Evolutionary conservation across 2,888 invertebrate genomes (phyloP), one percentile per base, ranked within the genome.

Genomic region (Brenthis hecate): DNA sequence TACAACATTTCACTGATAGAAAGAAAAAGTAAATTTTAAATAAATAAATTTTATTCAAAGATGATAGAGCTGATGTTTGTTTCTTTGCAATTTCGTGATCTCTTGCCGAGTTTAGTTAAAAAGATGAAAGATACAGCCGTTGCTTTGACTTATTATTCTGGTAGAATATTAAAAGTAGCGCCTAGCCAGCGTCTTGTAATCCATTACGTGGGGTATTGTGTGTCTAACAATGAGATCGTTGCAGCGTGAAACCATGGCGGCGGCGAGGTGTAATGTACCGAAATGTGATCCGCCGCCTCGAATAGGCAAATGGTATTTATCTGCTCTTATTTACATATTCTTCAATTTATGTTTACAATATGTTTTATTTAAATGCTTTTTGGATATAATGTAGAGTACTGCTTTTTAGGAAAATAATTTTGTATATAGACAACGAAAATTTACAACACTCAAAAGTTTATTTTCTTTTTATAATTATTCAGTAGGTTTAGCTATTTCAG

Each of bases 131-230:
- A 16, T 51, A 11, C 32, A 47, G 47, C 28, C 28, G 14, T 43
- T 43, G 43, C 66, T 61, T 61, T 66, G 66, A 61, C 66, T 62
- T 71, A 62, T 60, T 65, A 69, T 65, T 57, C 55, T 62, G 50
- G 65, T 68, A 65, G 65, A 71, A 68, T 62, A 71, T 65, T 68
- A 63, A 66, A 66, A 66, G 66, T 61, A 66, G 66, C 54, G 66
- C 61, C 66, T 50, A 61, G 66, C 66, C 65, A 62, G 57, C 62
- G 62, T 53, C 65, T 71, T 63, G 68, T 65, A 65, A 71, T 68
- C 62, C 71, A 71, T 68, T 71, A 68, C 57, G 60, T 54, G 47
- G 48, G 50, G 60, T 62, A 68, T 71, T 71, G 71, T 71, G 28
- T 28, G 19, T 50, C 36, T 61, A 48, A 71, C 68, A 68, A 71